Percentiles rank a stretch among this genome's conserved stretches.
phyloP scores from a whole-genome alignment of 2,113 vertebrate species.

The Oreocharis arfaki region DNA sequence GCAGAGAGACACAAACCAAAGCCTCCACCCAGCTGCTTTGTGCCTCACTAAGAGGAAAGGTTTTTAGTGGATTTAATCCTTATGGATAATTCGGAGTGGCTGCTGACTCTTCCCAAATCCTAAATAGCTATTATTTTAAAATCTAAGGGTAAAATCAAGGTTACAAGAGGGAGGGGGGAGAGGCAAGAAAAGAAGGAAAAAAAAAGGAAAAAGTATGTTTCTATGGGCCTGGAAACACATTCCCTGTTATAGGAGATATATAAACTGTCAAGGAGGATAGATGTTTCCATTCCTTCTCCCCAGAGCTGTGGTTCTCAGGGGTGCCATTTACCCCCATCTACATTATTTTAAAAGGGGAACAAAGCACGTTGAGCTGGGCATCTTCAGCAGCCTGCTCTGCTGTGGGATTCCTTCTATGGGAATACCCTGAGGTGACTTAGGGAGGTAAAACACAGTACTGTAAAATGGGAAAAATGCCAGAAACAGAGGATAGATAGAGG shows the following conservation, averaged over 20 bases:
- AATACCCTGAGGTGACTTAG: background rate
- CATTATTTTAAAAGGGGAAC: background rate
- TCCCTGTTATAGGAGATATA: background rate
- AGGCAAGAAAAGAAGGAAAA: background rate
- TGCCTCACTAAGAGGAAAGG: background rate
- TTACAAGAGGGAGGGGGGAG: background rate
- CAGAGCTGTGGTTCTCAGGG: background rate
- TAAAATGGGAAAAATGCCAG: background rate
- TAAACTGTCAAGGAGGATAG: background rate
- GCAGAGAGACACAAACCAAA: background rate
- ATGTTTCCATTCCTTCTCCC: background rate
- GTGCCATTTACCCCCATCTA: background rate
- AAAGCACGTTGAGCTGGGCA: background rate
- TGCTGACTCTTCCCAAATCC: background rate
- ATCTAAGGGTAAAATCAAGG: background rate
- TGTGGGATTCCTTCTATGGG: background rate
- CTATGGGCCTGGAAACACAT: background rate
- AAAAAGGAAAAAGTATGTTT: background rate
- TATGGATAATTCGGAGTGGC: background rate
- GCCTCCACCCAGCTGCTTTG: background rate
- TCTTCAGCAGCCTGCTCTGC: background rate
- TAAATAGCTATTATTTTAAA: background rate
- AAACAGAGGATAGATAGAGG: background rate
- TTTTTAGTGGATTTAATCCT: background rate
- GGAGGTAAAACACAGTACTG: background rate